Evolutionary conservation across 2,113 vertebrate species (phyloP).

Genomic region (Hypocryptadius cinnamomeus): DNA sequence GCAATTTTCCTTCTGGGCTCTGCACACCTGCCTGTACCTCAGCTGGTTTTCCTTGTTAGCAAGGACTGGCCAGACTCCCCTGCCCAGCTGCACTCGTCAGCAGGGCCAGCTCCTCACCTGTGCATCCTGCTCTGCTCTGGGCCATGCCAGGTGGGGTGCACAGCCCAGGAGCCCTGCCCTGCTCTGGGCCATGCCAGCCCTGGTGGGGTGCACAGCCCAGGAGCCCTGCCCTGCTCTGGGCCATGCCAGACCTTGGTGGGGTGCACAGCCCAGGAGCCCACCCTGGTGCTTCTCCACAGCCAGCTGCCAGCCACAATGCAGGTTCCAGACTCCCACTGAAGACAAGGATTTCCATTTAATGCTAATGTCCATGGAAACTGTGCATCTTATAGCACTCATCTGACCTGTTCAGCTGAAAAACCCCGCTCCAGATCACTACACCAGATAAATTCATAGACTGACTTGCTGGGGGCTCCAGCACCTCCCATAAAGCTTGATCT

Average conservation of each 20-base stretch:
- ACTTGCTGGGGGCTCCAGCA: neutral
- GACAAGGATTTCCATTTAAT: neutral
- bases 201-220: neutral
- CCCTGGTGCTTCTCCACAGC: accelerated
- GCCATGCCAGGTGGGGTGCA: accelerated
- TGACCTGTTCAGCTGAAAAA: neutral
- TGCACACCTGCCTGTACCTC: neutral
- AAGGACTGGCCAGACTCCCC: neutral
- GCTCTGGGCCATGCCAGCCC: accelerated
- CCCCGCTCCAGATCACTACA: neutral
- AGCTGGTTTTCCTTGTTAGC: neutral
- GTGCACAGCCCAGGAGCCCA: neutral
- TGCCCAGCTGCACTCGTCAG: accelerated
- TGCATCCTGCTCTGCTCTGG: accelerated
- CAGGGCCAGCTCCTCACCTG: accelerated
- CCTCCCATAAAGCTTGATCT: neutral
- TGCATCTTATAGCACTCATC: neutral
- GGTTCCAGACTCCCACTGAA: neutral
- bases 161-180: neutral
- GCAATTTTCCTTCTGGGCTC: neutral
- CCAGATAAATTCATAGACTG: neutral
- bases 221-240: accelerated
- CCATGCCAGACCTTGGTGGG: accelerated
- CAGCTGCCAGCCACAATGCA: neutral
- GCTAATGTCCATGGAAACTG: neutral